Percentiles rank a stretch among this genome's conserved stretches.
Evolutionary conservation across 2,113 vertebrate genomes (phyloP).

Genomic region (Gymnobelideus leadbeateri): DNA sequence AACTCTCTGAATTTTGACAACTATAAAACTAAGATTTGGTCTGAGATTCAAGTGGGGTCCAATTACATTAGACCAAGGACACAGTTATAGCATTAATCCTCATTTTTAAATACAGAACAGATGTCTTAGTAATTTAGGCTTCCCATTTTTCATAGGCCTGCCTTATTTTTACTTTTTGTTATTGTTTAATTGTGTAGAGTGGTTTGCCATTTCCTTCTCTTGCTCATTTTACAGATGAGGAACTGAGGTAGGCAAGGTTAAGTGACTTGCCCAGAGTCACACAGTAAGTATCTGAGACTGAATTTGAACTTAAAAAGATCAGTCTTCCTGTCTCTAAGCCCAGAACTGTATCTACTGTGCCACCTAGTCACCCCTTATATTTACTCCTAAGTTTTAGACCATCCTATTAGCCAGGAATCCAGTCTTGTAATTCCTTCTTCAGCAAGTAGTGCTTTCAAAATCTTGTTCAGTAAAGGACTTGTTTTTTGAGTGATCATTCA

Average conservation of each 20-base stretch:
- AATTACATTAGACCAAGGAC: background rate
- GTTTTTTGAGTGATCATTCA: constrained; percentile 5
- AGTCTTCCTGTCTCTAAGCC: background rate
- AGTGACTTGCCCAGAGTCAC: background rate
- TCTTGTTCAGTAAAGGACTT: background rate
- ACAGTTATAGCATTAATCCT: background rate
- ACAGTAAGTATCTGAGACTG: background rate
- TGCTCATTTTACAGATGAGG: background rate
- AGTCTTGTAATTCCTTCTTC: background rate
- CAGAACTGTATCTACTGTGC: background rate
- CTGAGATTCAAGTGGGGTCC: background rate
- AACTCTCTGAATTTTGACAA: background rate
- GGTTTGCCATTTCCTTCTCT: background rate
- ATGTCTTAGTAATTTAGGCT: background rate
- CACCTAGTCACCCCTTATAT: background rate
- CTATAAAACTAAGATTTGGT: background rate
- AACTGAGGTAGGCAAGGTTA: background rate
- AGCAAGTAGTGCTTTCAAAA: background rate
- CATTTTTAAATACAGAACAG: background rate
- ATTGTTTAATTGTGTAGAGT: background rate
- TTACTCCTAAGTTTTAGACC: background rate
- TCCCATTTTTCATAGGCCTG: background rate
- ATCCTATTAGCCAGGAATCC: background rate
- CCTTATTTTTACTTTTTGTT: background rate
- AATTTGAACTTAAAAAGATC: background rate